phyloP scores from a whole-genome alignment of 2,113 vertebrate genomes.

The Festucalex cinctus region DNA sequence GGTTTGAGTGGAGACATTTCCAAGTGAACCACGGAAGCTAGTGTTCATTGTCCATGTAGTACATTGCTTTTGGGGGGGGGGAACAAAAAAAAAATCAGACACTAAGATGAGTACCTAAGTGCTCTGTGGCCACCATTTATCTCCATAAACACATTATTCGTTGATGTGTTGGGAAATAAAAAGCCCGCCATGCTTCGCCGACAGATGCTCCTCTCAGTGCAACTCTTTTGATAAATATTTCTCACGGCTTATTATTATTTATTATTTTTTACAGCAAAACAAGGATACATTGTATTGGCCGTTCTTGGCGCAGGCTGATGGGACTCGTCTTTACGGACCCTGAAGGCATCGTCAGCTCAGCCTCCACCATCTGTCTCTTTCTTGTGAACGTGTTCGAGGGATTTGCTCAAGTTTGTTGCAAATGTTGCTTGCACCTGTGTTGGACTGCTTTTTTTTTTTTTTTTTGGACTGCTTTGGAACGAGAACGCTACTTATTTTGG shows the following conservation, averaged over 20 bases:
- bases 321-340: background rate
- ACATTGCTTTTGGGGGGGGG: background rate
- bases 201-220: background rate
- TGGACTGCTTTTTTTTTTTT: too few relatives aligned
- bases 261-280: background rate
- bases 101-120: constrained; percentile 10
- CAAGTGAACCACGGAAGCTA: background rate
- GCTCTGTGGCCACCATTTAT: background rate
- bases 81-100: too few relatives aligned
- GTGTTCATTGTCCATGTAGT: background rate
- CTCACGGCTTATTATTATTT: background rate
- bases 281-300: background rate
- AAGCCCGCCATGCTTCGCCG: background rate
- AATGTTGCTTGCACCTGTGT: background rate
- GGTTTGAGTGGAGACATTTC: background rate
- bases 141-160: constrained; percentile 38
- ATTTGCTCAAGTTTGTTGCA: background rate
- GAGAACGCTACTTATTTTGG: background rate
- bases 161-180: constrained; percentile 7
- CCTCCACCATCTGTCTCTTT: background rate
- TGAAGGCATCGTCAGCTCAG: background rate
- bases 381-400: background rate
- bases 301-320: background rate
- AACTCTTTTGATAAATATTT: background rate
- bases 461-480: background rate